Percentiles rank a stretch among this genome's conserved stretches.
Conservation (phyloP, 2,888 invertebrate genomes). For the Orthosia gothica region DNA sequence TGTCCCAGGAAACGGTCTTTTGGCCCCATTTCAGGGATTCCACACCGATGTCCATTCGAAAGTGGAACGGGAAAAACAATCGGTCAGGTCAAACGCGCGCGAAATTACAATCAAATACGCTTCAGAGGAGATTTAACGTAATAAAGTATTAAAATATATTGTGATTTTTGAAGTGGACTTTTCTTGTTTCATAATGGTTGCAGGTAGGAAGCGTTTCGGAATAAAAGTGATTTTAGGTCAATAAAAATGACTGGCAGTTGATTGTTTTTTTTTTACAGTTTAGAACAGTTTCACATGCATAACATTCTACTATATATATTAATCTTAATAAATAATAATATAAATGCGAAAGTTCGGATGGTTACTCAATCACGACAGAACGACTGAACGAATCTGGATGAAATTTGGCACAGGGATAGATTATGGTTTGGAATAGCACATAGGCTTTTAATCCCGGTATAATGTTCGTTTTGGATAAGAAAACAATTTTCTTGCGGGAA, state of each 20-base stretch:
- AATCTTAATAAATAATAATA: too few species aligned
- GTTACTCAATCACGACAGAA: too few species aligned
- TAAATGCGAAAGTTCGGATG: too few species aligned
- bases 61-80: slow-evolving; percentile 45
- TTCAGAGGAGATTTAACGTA: neutral
- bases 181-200: neutral
- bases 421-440: too few species aligned
- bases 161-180: neutral
- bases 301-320: too few species aligned
- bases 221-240: neutral
- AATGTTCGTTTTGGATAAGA: too few species aligned
- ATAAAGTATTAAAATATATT: neutral
- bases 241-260: neutral
- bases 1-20: slow-evolving; percentile 29
- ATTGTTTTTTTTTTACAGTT: too few species aligned
- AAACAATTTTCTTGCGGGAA: too few species aligned
- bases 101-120: slow-evolving; percentile 47
- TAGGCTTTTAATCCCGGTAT: too few species aligned
- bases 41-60: slow-evolving; percentile 23
- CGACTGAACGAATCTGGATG: too few species aligned
- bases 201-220: neutral
- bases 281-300: too few species aligned
- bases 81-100: slow-evolving; percentile 14
- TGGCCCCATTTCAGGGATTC: slow-evolving; percentile 25
- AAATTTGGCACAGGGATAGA: too few species aligned